Percentiles rank a stretch among this genome's conserved stretches.
These are phyloP conservation scores for Mastomys natalensis DNA, from an alignment of 2,113 vertebrate species.

Conservation along the genomic window DNA sequence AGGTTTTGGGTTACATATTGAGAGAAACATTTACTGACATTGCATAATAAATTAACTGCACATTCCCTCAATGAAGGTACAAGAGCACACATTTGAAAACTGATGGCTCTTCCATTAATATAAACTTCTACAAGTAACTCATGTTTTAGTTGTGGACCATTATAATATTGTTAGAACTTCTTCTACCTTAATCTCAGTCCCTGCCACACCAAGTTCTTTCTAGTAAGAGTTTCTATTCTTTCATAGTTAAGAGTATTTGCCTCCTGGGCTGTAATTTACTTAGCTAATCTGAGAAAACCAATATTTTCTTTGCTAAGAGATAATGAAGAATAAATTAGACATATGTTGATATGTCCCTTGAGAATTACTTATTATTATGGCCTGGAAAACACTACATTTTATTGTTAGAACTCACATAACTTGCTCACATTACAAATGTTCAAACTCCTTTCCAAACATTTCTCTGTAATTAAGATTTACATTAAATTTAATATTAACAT, in stretches of 20 bases:
- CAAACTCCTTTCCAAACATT: neutral
- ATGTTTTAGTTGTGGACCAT: neutral
- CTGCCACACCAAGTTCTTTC: neutral
- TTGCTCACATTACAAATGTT: neutral
- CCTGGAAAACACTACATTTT: constrained; percentile 10
- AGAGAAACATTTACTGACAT: neutral
- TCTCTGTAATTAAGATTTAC: neutral
- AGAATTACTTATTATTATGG: neutral
- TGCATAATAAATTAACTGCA: neutral
- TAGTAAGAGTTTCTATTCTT: neutral
- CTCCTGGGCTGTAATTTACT: neutral
- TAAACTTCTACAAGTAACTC: constrained; percentile 13
- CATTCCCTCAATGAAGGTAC: neutral
- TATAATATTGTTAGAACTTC: neutral
- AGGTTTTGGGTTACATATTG: neutral
- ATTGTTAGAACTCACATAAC: neutral
- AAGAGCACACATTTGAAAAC: neutral
- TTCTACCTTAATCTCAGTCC: neutral
- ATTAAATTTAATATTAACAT: no score
- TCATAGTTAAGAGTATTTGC: neutral
- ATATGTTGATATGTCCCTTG: neutral
- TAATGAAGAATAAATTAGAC: neutral
- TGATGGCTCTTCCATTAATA: neutral
- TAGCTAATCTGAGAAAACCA: neutral
- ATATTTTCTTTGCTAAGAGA: neutral